Conservation (phyloP, 1,140 invertebrate species). For the Antheraea pernyi region DNA sequence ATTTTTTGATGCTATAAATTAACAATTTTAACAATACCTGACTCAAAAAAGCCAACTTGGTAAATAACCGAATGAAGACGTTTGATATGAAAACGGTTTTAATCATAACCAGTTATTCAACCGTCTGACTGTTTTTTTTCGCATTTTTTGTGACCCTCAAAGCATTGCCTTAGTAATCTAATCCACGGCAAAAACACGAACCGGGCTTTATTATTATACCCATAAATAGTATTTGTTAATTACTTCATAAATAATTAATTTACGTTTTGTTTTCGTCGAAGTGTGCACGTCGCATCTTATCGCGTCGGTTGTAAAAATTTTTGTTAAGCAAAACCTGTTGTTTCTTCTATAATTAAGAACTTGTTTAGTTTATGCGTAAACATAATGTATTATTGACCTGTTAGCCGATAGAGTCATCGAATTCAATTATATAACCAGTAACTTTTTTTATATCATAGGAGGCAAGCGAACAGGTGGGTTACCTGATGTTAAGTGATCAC, state of each 20-base stretch:
- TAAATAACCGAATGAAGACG: background rate
- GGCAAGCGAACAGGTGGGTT: no score
- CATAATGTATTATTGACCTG: background rate
- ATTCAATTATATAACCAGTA: background rate
- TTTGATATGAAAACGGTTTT: background rate
- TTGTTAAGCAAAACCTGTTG: background rate
- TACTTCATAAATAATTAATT: slow-evolving; percentile 2
- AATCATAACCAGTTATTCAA: background rate
- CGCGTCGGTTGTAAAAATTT: background rate
- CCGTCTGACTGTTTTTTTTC: background rate
- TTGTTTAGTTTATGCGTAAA: background rate
- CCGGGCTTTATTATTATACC: background rate
- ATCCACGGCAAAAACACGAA: background rate
- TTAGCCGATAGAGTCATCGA: background rate
- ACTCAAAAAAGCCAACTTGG: no score
- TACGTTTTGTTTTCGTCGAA: background rate
- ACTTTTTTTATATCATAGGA: no score
- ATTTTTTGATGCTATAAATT: no score
- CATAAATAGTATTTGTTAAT: background rate
- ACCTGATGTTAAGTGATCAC: no score
- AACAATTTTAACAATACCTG: no score
- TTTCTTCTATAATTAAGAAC: background rate
- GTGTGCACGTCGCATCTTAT: no score
- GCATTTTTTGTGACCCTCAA: background rate
- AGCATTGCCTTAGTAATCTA: background rate